Evolutionary conservation across 2,797 vertebrate species (phyloP), one percentile per base, ranked within the genome.

Genomic region (Telmatherina bonti): DNA sequence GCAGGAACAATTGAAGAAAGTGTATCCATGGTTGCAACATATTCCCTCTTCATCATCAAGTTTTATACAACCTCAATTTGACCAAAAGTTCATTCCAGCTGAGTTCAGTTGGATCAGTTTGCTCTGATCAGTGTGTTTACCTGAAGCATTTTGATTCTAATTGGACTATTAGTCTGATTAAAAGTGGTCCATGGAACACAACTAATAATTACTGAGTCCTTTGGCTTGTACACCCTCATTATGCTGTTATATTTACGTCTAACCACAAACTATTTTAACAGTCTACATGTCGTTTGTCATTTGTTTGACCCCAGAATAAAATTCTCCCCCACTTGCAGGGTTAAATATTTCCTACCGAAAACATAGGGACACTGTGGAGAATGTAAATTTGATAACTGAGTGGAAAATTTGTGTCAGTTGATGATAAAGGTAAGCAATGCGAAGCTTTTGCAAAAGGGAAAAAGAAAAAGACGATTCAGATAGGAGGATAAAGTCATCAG

Each of bases 401-500:
- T 20, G 18, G 8, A 43, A 20, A 20, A 20, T 20, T 20, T 7
- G 8, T 45, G 41, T 2, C 18, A 41, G 38, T 18, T 7, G 20
- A 45, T 43, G 5, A 18, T 45, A 16, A 43, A 47, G 10, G n/a
- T 22, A 13, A 3, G n/a, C 9, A 11, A 12, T 49, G n/a, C 20
- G 22, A 49, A 49, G n/a, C 45, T 22, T 11, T 22, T 49, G 45
- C n/a, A 22, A 49, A 22, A 24, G 2, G 4, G 22, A 31, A 49
- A 60, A 59, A 63, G 18, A 62, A 38, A 30, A 51, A 26, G 22
- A 59, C 11, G 31, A 61, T 11, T 45, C 62, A 51, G 22, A 49
- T 49, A 71, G 5, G 55, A n/a, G 62, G 56, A 58, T 30, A 10
- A 8, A n/a, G n/a, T 49, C 45, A 22, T 49, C 51, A 70, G 3